Conservation (phyloP, 1,140 invertebrate genomes). For the Potamilus streckersoni region DNA sequence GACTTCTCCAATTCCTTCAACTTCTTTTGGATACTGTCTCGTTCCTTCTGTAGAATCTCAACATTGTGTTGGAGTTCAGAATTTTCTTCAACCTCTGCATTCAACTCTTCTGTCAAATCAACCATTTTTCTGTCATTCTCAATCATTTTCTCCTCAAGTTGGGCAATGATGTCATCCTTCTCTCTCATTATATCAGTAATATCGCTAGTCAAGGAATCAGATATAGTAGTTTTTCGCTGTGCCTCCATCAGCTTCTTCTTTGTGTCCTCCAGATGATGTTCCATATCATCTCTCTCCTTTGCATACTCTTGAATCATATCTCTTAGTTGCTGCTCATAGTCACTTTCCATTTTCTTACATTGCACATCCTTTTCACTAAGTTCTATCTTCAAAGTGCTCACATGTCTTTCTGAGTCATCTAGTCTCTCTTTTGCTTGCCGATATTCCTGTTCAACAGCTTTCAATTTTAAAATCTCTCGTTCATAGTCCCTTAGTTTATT, state of each 20-base stretch:
- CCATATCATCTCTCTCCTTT: conserved; percentile 57
- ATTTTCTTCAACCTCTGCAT: conserved; percentile 51
- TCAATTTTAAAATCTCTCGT: conserved; percentile 56
- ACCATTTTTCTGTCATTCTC: conserved; percentile 60
- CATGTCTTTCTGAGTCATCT: conserved; percentile 51
- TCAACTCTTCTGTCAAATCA: conserved; percentile 57
- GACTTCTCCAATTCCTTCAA: conserved; percentile 48
- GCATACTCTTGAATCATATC: conserved; percentile 55
- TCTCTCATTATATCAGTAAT: conserved; percentile 54
- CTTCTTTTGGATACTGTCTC: conserved; percentile 43
- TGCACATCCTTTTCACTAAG: conserved; percentile 54
- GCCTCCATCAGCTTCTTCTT: conserved; percentile 48
- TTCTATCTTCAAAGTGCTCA: conserved; percentile 35
- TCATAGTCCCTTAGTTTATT: conserved; percentile 55
- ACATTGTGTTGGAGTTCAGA: conserved; percentile 43
- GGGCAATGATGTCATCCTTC: conserved; percentile 60
- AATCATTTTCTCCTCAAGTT: conserved; percentile 62
- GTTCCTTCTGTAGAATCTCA: conserved; percentile 46
- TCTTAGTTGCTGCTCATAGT: conserved; percentile 49
- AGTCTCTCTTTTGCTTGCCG: conserved; percentile 54
- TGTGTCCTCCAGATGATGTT: conserved; percentile 56
- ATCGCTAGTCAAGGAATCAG: conserved; percentile 52
- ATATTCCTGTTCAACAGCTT: conserved; percentile 57
- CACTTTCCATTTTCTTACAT: conserved; percentile 46
- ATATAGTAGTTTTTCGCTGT: conserved; percentile 45